A percentile compares a stretch with the other conserved stretches of the same genome.
Evolutionary conservation across 2,888 invertebrate genomes (phyloP).

Genomic region (Perdita meconis): DNA sequence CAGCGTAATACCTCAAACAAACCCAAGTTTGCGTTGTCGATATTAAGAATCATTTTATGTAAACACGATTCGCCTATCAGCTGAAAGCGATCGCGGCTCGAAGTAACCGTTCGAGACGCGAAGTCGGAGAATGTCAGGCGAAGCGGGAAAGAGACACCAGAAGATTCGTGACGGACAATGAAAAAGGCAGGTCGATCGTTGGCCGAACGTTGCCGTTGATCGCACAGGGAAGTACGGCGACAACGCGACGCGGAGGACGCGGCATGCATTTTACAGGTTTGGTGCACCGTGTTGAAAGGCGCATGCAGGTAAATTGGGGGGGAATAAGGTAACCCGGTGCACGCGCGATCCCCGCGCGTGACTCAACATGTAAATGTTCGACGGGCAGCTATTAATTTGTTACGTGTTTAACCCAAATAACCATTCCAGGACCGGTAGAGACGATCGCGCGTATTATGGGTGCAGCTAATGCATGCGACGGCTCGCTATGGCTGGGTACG

Average conservation of each 20-base stretch:
- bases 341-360: constrained; percentile 54
- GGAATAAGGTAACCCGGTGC: constrained; percentile 22
- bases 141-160: background rate
- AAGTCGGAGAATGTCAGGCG: no score
- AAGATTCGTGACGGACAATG: background rate
- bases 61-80: no score
- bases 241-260: no score
- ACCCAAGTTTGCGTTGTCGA: no score
- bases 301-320: constrained; percentile 10
- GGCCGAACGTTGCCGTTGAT: background rate
- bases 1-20: no score
- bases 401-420: constrained; percentile 73
- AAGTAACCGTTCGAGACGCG: no score
- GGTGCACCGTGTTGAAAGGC: background rate
- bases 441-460: constrained; percentile 48
- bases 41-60: no score
- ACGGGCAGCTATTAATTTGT: constrained; percentile 72
- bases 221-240: background rate
- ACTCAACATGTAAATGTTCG: constrained; percentile 69
- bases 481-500: constrained; percentile 25
- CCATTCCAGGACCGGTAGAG: constrained; percentile 66
- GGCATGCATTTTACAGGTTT: constrained; percentile 33
- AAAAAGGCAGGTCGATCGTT: background rate
- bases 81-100: no score
- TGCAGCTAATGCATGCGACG: constrained; percentile 52